A percentile compares a stretch with the other conserved stretches of the same genome.
Evolutionary conservation across 2,888 invertebrate species (phyloP).

Genomic region (Melipona beecheii): DNA sequence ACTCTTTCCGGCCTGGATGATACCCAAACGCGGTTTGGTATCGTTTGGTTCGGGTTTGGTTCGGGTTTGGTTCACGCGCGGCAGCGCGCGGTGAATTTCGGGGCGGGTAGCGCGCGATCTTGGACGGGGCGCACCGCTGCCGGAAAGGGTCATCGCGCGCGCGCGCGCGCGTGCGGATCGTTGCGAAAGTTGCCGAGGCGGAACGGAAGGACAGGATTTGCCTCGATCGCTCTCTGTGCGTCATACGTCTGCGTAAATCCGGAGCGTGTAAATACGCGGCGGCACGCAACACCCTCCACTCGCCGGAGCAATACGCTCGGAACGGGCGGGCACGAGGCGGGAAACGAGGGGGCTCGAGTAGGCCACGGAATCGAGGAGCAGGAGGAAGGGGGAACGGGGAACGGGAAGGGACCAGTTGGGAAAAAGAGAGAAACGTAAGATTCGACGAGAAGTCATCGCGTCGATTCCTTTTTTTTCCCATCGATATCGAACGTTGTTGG

Average conservation of each 20-base stretch:
- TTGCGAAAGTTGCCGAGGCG: constrained; percentile 10
- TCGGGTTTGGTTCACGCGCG: neutral
- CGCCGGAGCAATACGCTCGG: constrained; percentile 5
- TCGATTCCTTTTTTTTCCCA: neutral
- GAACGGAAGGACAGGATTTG: constrained; percentile 73
- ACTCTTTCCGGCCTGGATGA: neutral
- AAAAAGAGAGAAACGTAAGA: neutral
- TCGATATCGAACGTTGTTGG: neutral
- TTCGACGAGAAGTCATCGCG: neutral
- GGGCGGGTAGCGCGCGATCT: neutral
- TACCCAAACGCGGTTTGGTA: neutral
- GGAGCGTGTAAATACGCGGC: constrained; percentile 73
- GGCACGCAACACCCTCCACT: constrained; percentile 47
- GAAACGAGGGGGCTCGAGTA: constrained; percentile 17
- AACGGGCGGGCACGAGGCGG: neutral
- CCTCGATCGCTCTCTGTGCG: constrained; percentile 73
- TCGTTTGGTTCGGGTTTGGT: fast-evolving
- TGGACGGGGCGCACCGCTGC: neutral
- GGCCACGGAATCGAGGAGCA: constrained; percentile 3
- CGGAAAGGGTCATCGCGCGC: neutral
- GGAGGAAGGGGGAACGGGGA: neutral
- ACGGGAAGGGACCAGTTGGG: neutral
- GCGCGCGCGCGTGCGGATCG: neutral
- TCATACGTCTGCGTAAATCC: constrained; percentile 77
- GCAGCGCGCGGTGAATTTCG: neutral